Evolutionary conservation across 1,140 invertebrate genomes (phyloP).

Genomic region (Diorhabda carinulata): DNA sequence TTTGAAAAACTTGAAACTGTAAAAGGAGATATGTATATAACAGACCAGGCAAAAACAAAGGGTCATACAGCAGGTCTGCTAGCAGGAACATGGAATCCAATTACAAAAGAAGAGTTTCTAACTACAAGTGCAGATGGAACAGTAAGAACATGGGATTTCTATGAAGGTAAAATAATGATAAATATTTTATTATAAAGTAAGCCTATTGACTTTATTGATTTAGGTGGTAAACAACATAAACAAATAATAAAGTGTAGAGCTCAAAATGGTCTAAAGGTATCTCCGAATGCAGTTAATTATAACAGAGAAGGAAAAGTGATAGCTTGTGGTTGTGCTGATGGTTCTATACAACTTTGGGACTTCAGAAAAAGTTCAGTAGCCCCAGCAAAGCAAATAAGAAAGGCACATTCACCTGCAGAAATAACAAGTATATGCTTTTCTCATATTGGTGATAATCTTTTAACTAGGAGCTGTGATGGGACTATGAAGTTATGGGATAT

Average conservation of each 20-base stretch:
- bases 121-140: slow-evolving; percentile 93
- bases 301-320: slow-evolving; percentile 85
- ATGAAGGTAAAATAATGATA: slow-evolving; percentile 51
- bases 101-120: slow-evolving; percentile 86
- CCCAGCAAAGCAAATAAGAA: slow-evolving; percentile 70
- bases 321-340: slow-evolving; percentile 89
- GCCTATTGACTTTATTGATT: neutral
- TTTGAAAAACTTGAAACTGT: slow-evolving; percentile 93
- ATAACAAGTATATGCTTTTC: slow-evolving; percentile 85
- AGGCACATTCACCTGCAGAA: slow-evolving; percentile 78
- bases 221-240: slow-evolving; percentile 67
- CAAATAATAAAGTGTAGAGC: slow-evolving; percentile 86
- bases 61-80: slow-evolving; percentile 93
- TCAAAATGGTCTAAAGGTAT: slow-evolving; percentile 82
- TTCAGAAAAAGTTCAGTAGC: slow-evolving; percentile 80
- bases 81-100: slow-evolving; percentile 91
- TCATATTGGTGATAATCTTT: slow-evolving; percentile 76
- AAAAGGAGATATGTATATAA: slow-evolving; percentile 95
- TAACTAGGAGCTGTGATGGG: slow-evolving; percentile 85
- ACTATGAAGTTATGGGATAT: slow-evolving; percentile 96
- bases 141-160: slow-evolving; percentile 84
- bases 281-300: slow-evolving; percentile 80
- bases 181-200: neutral
- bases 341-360: slow-evolving; percentile 98
- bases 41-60: slow-evolving; percentile 91